Conservation (phyloP, 2,113 vertebrate genomes). For the Damaliscus lunatus region DNA sequence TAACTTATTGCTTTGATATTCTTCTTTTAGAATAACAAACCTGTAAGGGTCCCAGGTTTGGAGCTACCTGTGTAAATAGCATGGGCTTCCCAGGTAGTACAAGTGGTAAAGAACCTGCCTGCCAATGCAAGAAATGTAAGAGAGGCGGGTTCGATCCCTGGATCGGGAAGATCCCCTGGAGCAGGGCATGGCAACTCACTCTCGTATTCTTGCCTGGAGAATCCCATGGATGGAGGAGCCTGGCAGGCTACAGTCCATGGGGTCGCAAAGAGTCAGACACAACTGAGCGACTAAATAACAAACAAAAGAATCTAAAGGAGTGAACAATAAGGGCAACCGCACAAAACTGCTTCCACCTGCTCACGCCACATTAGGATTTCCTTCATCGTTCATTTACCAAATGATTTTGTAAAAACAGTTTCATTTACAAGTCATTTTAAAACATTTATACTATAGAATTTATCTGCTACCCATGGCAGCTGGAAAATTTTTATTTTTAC, state of each 20-base stretch:
- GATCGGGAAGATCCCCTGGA: not conserved
- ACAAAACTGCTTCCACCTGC: not conserved
- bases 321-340: not conserved
- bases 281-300: rapidly evolving
- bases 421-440: not conserved
- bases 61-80: not conserved
- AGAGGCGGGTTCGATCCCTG: rapidly evolving
- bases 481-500: not conserved
- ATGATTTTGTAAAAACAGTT: not conserved
- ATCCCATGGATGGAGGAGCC: not conserved
- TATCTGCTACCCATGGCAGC: not conserved
- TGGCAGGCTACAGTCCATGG: not conserved
- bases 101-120: not conserved
- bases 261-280: not conserved
- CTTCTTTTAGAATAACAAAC: not conserved
- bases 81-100: not conserved
- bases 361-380: not conserved
- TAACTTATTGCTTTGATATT: not conserved
- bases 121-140: not conserved
- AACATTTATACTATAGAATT: not conserved
- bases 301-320: not conserved
- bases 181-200: not conserved
- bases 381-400: not conserved
- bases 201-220: not conserved
- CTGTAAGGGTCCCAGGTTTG: not conserved